A percentile compares a stretch with the other conserved stretches of the same genome.
These are phyloP conservation scores for Matsumyia berberina DNA, from an alignment of 2,888 invertebrate species.

Conservation along the genomic window DNA sequence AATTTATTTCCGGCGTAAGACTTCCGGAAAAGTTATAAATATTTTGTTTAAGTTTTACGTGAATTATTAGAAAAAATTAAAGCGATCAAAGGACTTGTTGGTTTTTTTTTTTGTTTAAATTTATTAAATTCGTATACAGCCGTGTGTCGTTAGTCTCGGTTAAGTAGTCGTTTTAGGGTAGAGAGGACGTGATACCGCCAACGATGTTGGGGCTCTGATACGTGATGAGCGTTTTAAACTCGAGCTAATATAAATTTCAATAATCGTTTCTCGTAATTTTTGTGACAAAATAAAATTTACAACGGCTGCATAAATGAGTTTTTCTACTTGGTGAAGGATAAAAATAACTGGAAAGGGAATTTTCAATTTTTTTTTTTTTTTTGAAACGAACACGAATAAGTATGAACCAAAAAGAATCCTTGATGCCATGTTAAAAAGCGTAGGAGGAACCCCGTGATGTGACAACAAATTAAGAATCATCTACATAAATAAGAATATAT, in stretches of 20 bases:
- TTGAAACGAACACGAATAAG: neutral
- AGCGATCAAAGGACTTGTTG: neutral
- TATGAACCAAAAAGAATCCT: too few relatives aligned
- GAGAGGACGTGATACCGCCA: constrained; percentile 57
- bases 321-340: too few relatives aligned
- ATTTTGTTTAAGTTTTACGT: constrained; percentile 11
- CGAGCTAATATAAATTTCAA: constrained; percentile 69
- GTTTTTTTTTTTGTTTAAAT: constrained; percentile 28
- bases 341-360: constrained; percentile 44
- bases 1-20: constrained; percentile 30
- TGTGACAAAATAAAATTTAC: constrained; percentile 63
- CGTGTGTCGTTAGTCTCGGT: constrained; percentile 10
- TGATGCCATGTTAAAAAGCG: too few relatives aligned
- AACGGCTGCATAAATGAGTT: constrained; percentile 36
- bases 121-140: constrained; percentile 54
- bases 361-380: too few relatives aligned
- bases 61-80: constrained; percentile 22
- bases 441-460: too few relatives aligned
- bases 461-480: too few relatives aligned
- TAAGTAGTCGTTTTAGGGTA: constrained; percentile 41
- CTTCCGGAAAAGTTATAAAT: constrained; percentile 25
- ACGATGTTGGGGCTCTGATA: constrained; percentile 40
- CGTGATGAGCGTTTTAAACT: constrained; percentile 69
- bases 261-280: constrained; percentile 71
- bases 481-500: too few relatives aligned